Percentiles rank a stretch among this genome's conserved stretches.
phyloP scores from a whole-genome alignment of 2,888 invertebrate genomes.

The Erebia epiphron region DNA sequence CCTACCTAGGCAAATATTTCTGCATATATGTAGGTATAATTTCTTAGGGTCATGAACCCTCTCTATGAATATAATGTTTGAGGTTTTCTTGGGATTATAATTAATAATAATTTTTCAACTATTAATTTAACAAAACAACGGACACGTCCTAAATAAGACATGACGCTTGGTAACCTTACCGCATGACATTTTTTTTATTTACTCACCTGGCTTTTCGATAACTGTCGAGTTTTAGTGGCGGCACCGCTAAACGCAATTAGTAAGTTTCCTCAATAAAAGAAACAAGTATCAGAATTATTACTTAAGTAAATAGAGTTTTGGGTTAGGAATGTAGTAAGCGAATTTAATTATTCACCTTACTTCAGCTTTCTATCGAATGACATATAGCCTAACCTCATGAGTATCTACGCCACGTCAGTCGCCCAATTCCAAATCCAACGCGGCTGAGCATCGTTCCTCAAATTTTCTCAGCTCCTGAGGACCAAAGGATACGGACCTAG shows the following conservation, averaged over 20 bases:
- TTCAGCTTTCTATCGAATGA: background rate
- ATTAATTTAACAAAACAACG: background rate
- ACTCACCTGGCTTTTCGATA: conserved; percentile 15
- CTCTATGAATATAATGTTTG: too few species aligned
- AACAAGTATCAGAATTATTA: conserved; percentile 9
- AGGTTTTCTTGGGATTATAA: too few species aligned
- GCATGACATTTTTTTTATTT: conserved; percentile 16
- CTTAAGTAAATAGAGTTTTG: conserved; percentile 15
- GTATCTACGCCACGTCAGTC: too few species aligned
- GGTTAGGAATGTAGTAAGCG: background rate
- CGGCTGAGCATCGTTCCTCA: too few species aligned
- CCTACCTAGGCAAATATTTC: too few species aligned
- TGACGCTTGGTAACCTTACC: background rate
- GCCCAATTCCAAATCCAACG: too few species aligned
- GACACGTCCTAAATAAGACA: background rate
- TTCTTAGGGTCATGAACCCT: too few species aligned
- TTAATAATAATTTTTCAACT: background rate
- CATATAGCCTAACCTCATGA: background rate
- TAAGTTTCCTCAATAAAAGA: conserved; percentile 20
- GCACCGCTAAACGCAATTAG: conserved; percentile 22
- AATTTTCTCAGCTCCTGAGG: too few species aligned
- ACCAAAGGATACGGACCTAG: too few species aligned
- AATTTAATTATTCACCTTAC: background rate
- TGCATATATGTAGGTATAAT: too few species aligned
- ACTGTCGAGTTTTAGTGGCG: conserved; percentile 15